Evolutionary conservation across 2,113 vertebrate species (phyloP).

Genomic region (Hydrochoerus hydrochaeris): DNA sequence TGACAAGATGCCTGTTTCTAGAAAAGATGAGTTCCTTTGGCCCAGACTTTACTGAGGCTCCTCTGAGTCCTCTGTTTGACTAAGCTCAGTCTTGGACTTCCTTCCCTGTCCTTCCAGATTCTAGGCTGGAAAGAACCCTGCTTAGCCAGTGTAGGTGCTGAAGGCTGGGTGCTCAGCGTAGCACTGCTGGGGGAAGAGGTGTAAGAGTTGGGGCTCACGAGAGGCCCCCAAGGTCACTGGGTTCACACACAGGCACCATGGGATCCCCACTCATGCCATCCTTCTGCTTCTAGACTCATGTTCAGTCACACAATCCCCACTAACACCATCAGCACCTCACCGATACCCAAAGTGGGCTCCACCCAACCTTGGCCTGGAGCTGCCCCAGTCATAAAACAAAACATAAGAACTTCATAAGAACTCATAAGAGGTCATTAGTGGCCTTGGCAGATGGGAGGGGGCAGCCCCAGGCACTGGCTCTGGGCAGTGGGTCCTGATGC

Average conservation of each 20-base stretch:
- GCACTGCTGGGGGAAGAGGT: too few relatives aligned
- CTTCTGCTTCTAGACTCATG: background rate
- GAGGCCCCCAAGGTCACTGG: background rate
- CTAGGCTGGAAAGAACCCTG: background rate
- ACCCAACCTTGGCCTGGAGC: background rate
- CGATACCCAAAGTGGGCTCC: background rate
- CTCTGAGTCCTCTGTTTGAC: background rate
- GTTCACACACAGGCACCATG: background rate
- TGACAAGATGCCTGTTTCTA: background rate
- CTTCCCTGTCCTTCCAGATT: background rate
- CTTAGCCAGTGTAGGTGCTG: background rate
- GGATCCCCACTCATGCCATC: background rate
- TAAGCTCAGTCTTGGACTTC: background rate
- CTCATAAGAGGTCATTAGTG: background rate
- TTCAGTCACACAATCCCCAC: accelerated
- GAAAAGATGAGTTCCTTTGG: background rate
- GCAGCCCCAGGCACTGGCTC: background rate
- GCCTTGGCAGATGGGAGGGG: background rate
- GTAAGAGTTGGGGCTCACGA: background rate
- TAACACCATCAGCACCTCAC: background rate
- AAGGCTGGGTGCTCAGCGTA: background rate
- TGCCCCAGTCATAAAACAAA: background rate
- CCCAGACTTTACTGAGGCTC: background rate
- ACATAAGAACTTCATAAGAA: too few relatives aligned
- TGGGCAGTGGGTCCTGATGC: background rate